Evolutionary conservation across 1,140 invertebrate species (phyloP), one percentile per base, ranked within the genome.

Genomic region (Zaprionus davidi): DNA sequence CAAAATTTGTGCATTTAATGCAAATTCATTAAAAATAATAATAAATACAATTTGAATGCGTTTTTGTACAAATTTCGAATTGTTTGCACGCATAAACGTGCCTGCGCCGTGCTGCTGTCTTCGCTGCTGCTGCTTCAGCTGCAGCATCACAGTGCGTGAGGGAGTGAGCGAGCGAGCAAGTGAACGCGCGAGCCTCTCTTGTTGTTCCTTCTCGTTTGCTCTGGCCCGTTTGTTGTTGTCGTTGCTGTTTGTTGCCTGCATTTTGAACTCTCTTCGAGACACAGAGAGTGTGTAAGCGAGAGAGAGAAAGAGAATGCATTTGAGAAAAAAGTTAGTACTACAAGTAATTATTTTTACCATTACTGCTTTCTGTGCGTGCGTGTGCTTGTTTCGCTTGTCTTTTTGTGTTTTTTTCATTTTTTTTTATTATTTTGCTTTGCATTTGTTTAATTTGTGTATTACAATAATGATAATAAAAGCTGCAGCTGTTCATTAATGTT

Each of bases 291-390:
- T 12, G 20, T 20, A 5, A 20, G 44, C 13, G 20, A 22, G 20
- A 51, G 46, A 49, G 44, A 7, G 51, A 28, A 15, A 17, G 24
- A 59, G 7, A 34, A 65, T 59, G 60, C 68, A 76, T 49, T 73
- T 17, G 9, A 67, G 71, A 51, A 63, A 57, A 75, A 76, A 71
- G 68, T 76, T 76, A 72, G 69, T 72, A 76, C 69, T 44, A 60
- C 44, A 72, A 58, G 58, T 55, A 67, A 67, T 62, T 67, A 64
- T 58, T 70, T 64, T 56, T 46, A 65, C 44, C 17, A 41, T 59
- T 63, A 58, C 34, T 36, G 57, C 44, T 69, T 70, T 49, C 44
- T 71, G 51, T 55, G 31, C 57, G 28, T 53, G 22, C 24, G 24
- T 59, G 38, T 63, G 36, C 26, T 24, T 53, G 31, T 69, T 17